Base-by-base conservation (phyloP, 2,797 vertebrate species). In the Cacajao melanocephalus region DNA sequence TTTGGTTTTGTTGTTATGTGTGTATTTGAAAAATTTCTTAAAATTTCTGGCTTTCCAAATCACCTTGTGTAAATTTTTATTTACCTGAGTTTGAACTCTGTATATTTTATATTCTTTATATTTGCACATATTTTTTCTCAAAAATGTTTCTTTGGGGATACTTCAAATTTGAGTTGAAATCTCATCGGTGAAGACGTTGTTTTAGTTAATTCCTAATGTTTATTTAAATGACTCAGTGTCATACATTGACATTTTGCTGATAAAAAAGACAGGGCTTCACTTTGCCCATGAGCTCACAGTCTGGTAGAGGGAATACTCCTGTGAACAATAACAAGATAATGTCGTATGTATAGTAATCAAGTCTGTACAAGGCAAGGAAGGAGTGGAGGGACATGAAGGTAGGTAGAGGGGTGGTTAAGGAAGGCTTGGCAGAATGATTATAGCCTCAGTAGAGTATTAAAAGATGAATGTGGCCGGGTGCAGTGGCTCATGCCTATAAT, bases 1-100 rank as follows among this genome's bases (percentile, higher is more conserved):
- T 80, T 78, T 82, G 57, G n/a, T 89, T 97, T 76, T 91, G 52
- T 82, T 88, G 73, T 73, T 10, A n/a, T 67, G 30, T 83, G 72
- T 91, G 52, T 41, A 86, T 91, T 94, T 94, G 50, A 97, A 93
- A 94, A 93, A 75, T 79, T 89, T 90, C 75, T 83, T 94, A 89
- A 88, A 91, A 83, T 91, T 95, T 93, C 52, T 93, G 64, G 30
- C 24, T 94, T 22, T 93, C 48, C n/a, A 36, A 52, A 26, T 80
- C 85, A 79, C 93, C 44, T 89, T 83, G 9, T 93, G 19, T 83
- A 87, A 70, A 88, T 85, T 73, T 93, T 76, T 92, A 44, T 83
- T 91, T 33, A 64, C 39, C 20, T 72, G 24, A 79, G 89, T 44
- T 85, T 6, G 19, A 95, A 81, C 41, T 91, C 5, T 82, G 10